Base-by-base conservation (phyloP, 2,113 vertebrate genomes). In the Dendropsophus ebraccatus region DNA sequence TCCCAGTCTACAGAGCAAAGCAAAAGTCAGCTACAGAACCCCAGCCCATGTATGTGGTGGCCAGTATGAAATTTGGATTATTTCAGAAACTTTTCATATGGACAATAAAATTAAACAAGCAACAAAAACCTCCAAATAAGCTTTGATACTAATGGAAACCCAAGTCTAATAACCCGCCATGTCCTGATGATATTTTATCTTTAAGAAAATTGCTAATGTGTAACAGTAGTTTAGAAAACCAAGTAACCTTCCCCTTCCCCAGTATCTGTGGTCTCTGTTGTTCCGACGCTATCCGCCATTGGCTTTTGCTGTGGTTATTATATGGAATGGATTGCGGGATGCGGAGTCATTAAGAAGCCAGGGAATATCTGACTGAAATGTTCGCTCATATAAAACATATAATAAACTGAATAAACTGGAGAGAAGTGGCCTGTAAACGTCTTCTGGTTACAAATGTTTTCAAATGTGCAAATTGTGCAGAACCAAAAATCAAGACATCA, bases 341-440 rank as follows among this genome's bases (percentile, higher is more conserved):
- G 23, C 52, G 56, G 28, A 62, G 77, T 80, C 54, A 62, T 80
- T 80, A 62, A 41, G 1, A 23, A 80, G 32, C 54, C 74, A 77
- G n/a, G 14, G 58, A 80, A 62, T 62, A 80, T 60, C 45, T 41
- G 2, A 56, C 23, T 80, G 12, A 62, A 60, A 80, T 80, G 54
- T 54, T 58, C 41, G 32, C 11, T 41, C 77, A 9, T 25, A n/a
- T 56, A 58, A 79, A 79, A 79, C 41, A 37, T 60, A 14, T 4
- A 23, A 41, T 32, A 58, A 41, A n/a, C 16, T n/a, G 21, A 58
- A 56, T 4, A n/a, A n/a, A 23, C 4, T 11, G 32, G 13, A 79
- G 23, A n/a, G 2, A 60, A 58, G 30, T 10, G n/a, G 60, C 37
- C 0, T 23, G 56, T 79, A 23, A 13, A 23, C 30, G 19, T n/a